Evolutionary conservation across 1,140 invertebrate species (phyloP).

Genomic region (Drosophila ohnishii): DNA sequence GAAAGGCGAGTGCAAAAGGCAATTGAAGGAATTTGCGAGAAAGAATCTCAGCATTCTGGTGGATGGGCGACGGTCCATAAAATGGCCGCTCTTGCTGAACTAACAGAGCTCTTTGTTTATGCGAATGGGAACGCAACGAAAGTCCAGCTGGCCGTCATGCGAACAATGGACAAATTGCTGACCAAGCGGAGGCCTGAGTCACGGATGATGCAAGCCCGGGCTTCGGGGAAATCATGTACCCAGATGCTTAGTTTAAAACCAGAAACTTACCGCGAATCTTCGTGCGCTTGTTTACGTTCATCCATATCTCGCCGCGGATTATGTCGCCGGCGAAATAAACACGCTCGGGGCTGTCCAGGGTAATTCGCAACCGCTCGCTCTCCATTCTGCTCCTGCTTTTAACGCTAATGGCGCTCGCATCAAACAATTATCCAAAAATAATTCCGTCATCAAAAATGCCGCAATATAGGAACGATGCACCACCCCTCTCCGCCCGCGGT

Average conservation of each 20-base stretch:
- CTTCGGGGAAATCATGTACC: constrained; percentile 30
- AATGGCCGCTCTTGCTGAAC: constrained; percentile 46
- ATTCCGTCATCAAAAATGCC: constrained; percentile 62
- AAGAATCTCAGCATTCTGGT: constrained; percentile 13
- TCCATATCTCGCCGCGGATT: constrained; percentile 76
- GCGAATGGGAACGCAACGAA: constrained; percentile 72
- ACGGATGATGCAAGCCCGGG: constrained; percentile 52
- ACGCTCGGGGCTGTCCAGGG: constrained; percentile 71
- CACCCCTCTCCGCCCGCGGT: constrained; percentile 2
- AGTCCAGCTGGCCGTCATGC: constrained; percentile 46
- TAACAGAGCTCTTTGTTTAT: constrained; percentile 69
- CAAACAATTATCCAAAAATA: constrained; percentile 77
- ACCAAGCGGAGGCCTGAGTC: constrained; percentile 46
- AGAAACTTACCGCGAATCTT: constrained; percentile 80
- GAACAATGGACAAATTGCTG: constrained; percentile 44
- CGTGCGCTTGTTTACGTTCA: constrained; percentile 74
- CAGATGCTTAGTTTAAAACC: background rate
- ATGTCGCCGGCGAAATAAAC: constrained; percentile 77
- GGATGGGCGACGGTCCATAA: constrained; percentile 16
- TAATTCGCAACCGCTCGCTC: constrained; percentile 77
- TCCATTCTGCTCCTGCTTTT: constrained; percentile 65
- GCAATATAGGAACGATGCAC: constrained; percentile 52
- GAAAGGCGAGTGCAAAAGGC: constrained; percentile 43
- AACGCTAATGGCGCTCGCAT: constrained; percentile 33
- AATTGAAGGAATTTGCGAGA: constrained; percentile 58